Base-by-base conservation (phyloP, 2,888 invertebrate species). In the Xestoiulus laeticollis region DNA sequence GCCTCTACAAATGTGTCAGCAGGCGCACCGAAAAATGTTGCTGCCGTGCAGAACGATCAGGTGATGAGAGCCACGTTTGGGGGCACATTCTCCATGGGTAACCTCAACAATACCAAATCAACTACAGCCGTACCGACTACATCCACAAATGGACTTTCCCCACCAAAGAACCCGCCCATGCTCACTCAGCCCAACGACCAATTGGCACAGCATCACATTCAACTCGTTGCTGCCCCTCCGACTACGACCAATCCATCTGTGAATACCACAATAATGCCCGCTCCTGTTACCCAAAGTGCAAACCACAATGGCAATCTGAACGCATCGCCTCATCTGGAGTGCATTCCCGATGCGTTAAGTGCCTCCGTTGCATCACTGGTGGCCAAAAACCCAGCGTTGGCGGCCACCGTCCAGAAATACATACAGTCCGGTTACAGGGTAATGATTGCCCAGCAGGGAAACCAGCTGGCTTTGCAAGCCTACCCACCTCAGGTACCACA, bases 381-480 rank as follows among this genome's bases (percentile, higher is more conserved):
- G 44, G 10, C 86, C n/a, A 87, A 82, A 22, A 87, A 87, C 32
- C 87, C 87, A 19, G 44, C 87, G 6, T 78, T 87, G 8, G 33
- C 87, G 26, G 68, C 43, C 19, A 82, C 38, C 3, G 44, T 87
- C 33, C 68, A 68, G 68, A 68, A 82, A 43, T 87, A 78, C 22
- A 19, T 44, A 14, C 38, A 38, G 43, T 68, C 33, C 12, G 87
- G 87, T n/a, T 82, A 82, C 43, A 59, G 30, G 44, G 87, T 87
- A 32, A 26, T 82, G 30, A 87, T 87, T 33, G 38, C 78, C 12
- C 87, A 78, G 30, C 87, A 87, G 16, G 87, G 87, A 22, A 78
- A 82, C 26, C 59, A 87, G 10, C n/a, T 87, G 33, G 82, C 82
- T 14, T 16, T 87, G 33, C 87, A 87, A 43, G 87, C 87, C 16